Base-by-base conservation (phyloP, 1,140 invertebrate genomes). In the Trichonephila inaurata region DNA sequence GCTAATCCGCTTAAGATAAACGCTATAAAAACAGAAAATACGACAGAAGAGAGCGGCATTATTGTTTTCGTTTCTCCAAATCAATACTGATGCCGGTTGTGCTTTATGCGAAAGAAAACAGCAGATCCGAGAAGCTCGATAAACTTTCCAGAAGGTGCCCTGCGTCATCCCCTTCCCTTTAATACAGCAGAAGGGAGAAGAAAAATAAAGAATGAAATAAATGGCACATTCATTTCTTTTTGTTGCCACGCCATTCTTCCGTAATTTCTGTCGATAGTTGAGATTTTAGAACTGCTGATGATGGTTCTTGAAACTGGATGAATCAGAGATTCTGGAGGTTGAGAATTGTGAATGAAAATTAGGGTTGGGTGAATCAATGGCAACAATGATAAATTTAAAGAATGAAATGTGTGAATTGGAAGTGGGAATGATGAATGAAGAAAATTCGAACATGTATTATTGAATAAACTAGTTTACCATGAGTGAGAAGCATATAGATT, bases 1-100 rank as follows among this genome's bases (percentile, higher is more conserved):
- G 28, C 33, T 89, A 89, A 89, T 64, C 64, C n/a, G 87, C 87
- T 89, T 89, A 89, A 72, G 87, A 72, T 89, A 89, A 89, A 62
- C 64, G 40, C 33, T 64, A 62, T 66, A 64, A 89, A 89, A 89
- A 89, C 44, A 89, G 62, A 64, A 64, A 64, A 51, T 16, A 51
- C 51, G 51, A 51, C 24, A 8, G 61, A 19, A 88, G 40, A 28
- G 19, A 24, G 87, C 33, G 61, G 69, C 40, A n/a, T 19, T 40
- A 51, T 72, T 72, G 64, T 89, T 89, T 66, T 69, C 44, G 19
- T 89, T 66, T 51, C 64, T 5, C 33, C 19, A 19, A 60, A 85
- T 85, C 44, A 19, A 58, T 58, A 21, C 33, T 14, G 62, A 19
- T 64, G 62, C 33, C 72, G n/a, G 14, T 40, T n/a, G 72, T 18